A percentile compares a stretch with the other conserved stretches of the same genome.
Evolutionary conservation across 2,797 vertebrate species (phyloP).

Genomic region (Esox lucius): DNA sequence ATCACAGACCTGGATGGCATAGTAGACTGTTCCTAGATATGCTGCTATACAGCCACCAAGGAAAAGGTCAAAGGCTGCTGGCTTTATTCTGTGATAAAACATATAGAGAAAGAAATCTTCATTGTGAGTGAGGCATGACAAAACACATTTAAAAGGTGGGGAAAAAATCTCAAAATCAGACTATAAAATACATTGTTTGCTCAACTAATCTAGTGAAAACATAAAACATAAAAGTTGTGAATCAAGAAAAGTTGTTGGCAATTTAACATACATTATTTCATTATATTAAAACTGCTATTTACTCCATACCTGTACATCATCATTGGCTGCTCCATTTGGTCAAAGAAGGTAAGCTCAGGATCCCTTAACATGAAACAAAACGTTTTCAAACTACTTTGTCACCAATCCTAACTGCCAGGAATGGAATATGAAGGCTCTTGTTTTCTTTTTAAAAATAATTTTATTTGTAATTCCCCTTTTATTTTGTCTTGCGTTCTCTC

Average conservation of each 20-base stretch:
- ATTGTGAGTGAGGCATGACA: background rate
- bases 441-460: no score
- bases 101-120: background rate
- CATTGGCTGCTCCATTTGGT: constrained; percentile 79
- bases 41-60: constrained; percentile 79
- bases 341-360: constrained; percentile 80
- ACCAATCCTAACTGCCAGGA: background rate
- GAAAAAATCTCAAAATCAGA: background rate
- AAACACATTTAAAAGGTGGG: background rate
- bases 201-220: background rate
- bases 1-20: constrained; percentile 71
- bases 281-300: background rate
- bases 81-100: constrained; percentile 75
- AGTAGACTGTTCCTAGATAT: constrained; percentile 78
- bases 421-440: background rate
- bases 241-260: background rate
- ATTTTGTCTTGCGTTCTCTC: no score
- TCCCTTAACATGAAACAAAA: constrained; percentile 62
- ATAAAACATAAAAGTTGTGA: background rate
- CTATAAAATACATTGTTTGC: background rate
- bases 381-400: background rate
- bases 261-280: background rate
- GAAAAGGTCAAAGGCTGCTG: constrained; percentile 84
- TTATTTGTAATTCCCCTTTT: no score
- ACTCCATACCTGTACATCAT: constrained; percentile 79